Evolutionary conservation across 2,113 vertebrate species (phyloP), one percentile per base, ranked within the genome.

Genomic region (Pelmatolapia mariae): DNA sequence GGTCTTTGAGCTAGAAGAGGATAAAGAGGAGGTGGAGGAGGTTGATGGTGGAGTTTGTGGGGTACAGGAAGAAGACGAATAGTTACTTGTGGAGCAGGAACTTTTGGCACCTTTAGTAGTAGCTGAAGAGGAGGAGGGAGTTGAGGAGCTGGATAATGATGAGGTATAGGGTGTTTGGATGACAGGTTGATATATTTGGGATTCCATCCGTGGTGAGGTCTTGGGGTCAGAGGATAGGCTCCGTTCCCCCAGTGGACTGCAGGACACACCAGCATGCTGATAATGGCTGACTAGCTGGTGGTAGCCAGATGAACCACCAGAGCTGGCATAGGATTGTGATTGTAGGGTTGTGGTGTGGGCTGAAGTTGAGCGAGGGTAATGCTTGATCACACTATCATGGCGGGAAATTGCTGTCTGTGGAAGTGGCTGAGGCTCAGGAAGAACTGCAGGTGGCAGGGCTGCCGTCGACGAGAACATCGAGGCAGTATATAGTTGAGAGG

Each of bases 311-410:
- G 96, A 97, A 1, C 97, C 97, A 4, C 97, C 97, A 40, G 97
- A 98, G 89, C 97, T 98, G 61, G 97, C 92, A 91, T 97, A 98
- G 61, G 61, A 68, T 22, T 66, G 61, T 47, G 98, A 98, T 94
- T 98, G 98, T 16, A 98, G 95, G 5, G 97, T 83, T 4, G 97
- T 87, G 8, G 97, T 91, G 76, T 97, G 97, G 1, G 95, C 94
- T 2, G 94, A 89, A 8, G 95, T 90, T 2, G 97, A 97, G 3
- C 97, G 96, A 84, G 98, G 98, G 95, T 98, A 99, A 96, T 98
- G 98, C 87, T 99, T 99, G 84, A 99, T 98, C 84, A 99, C 98
- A 4, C 97, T 98, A 93, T 99, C 98, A 89, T 98, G 98, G 1
- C 93, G 89, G 7, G 97, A 96, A 8, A 98, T 91, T 24, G 97